Percentiles rank a stretch among this genome's conserved stretches.
These are phyloP conservation scores for Xylota segnis DNA, from an alignment of 2,888 invertebrate genomes.

Conservation along the genomic window DNA sequence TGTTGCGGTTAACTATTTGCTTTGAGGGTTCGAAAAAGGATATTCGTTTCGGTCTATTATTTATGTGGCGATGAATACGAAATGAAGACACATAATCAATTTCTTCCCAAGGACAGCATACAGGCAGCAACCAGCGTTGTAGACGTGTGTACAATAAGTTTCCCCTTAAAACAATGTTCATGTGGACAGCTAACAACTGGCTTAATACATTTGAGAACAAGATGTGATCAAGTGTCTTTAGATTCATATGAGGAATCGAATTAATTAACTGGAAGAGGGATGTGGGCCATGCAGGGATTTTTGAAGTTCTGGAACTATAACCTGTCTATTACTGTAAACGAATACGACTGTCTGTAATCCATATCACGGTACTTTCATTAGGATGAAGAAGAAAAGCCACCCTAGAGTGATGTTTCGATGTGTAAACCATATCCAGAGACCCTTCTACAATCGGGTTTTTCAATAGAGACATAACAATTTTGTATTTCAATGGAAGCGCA, in stretches of 20 bases:
- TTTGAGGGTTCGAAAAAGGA: slow-evolving; percentile 52
- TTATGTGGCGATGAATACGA: slow-evolving; percentile 71
- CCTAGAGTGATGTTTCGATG: no score
- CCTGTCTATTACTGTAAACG: no score
- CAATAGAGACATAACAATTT: no score
- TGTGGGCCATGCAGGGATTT: not conserved
- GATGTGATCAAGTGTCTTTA: slow-evolving; percentile 10
- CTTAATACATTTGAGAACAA: slow-evolving; percentile 21
- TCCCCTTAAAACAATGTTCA: slow-evolving; percentile 6
- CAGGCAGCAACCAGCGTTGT: not conserved
- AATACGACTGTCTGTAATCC: no score
- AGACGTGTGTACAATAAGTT: slow-evolving; percentile 11
- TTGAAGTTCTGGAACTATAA: no score
- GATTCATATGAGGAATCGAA: slow-evolving; percentile 6
- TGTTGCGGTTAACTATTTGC: slow-evolving; percentile 71
- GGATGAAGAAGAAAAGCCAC: no score
- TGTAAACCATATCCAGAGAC: no score
- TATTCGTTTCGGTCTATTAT: slow-evolving; percentile 64
- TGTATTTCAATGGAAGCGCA: no score
- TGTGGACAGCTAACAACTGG: slow-evolving; percentile 27
- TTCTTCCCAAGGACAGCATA: slow-evolving; percentile 29
- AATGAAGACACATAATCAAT: slow-evolving; percentile 72
- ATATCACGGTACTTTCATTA: no score
- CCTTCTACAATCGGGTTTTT: no score
- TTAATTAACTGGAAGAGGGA: not conserved